phyloP scores from a whole-genome alignment of 1,140 invertebrate species.

The Chrysopa pallens region DNA sequence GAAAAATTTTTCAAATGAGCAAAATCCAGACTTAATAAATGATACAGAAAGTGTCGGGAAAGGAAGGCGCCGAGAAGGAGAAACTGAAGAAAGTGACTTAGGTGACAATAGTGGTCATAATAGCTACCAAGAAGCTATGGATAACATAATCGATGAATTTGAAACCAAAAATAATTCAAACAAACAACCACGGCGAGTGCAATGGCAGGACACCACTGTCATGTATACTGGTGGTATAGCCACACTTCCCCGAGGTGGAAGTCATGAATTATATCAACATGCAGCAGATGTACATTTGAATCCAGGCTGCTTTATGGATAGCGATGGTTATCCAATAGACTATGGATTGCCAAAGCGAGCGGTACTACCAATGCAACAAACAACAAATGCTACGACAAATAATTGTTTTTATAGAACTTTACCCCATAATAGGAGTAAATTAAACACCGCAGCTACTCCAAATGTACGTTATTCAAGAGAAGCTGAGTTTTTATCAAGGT shows the following conservation, averaged over 20 bases:
- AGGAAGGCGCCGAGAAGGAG: constrained; percentile 33
- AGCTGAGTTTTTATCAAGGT: constrained; percentile 42
- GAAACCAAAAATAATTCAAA: background rate
- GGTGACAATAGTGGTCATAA: constrained; percentile 7
- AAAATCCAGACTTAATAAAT: constrained; percentile 59
- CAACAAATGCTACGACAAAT: constrained; percentile 25
- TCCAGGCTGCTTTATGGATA: constrained; percentile 45
- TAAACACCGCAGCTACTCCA: constrained; percentile 36
- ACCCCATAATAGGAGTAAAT: constrained; percentile 41
- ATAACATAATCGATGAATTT: constrained; percentile 9
- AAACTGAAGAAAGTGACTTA: constrained; percentile 17
- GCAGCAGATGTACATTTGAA: constrained; percentile 47
- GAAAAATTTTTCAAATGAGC: constrained; percentile 37
- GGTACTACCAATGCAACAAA: constrained; percentile 27
- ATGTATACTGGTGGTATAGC: constrained; percentile 17
- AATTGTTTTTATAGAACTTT: constrained; percentile 45
- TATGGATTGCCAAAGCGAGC: constrained; percentile 56
- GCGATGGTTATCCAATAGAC: constrained; percentile 59
- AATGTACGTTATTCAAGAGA: constrained; percentile 43
- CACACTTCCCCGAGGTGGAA: constrained; percentile 27
- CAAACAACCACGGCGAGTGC: constrained; percentile 20
- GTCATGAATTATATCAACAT: constrained; percentile 30
- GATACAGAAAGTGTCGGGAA: constrained; percentile 48
- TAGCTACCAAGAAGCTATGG: constrained; percentile 12
- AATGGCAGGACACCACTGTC: constrained; percentile 24